These are phyloP conservation scores for Pyxicephalus adspersus DNA, from an alignment of 2,113 vertebrate genomes.

Conservation along the genomic window DNA sequence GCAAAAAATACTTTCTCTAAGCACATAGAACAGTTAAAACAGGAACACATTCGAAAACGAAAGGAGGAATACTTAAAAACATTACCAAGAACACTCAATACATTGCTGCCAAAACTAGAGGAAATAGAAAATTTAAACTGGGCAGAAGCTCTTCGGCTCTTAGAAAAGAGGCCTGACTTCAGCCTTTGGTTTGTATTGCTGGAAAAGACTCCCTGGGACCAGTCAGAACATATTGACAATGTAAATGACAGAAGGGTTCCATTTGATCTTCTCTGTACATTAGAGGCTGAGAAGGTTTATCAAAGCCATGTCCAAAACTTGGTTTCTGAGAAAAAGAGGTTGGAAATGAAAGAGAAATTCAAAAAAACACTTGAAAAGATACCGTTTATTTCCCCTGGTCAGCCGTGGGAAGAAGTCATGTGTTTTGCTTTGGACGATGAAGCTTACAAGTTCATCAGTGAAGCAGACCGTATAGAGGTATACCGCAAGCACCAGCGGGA, in stretches of 20 bases:
- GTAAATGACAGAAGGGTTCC: constrained; percentile 93
- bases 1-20: constrained; percentile 92
- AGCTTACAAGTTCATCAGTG: constrained; percentile 95
- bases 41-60: constrained; percentile 94
- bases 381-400: constrained; percentile 93
- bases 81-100: constrained; percentile 94
- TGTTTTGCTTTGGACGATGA: constrained; percentile 97
- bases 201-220: constrained; percentile 93
- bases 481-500: constrained; percentile 95
- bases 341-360: constrained; percentile 98
- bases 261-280: constrained; percentile 89
- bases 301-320: constrained; percentile 95
- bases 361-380: constrained; percentile 96
- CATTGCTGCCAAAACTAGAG: constrained; percentile 88
- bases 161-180: constrained; percentile 89
- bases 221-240: constrained; percentile 95
- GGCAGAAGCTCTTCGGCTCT: constrained; percentile 88
- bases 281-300: constrained; percentile 91
- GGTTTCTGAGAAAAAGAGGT: constrained; percentile 88
- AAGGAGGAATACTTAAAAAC: constrained; percentile 93
- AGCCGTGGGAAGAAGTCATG: constrained; percentile 96
- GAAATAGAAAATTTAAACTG: constrained; percentile 92
- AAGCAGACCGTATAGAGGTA: constrained; percentile 92
- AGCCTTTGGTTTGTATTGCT: constrained; percentile 92
- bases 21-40: constrained; percentile 94